phyloP scores from a whole-genome alignment of 2,888 invertebrate species.

The Tetragonisca angustula region DNA sequence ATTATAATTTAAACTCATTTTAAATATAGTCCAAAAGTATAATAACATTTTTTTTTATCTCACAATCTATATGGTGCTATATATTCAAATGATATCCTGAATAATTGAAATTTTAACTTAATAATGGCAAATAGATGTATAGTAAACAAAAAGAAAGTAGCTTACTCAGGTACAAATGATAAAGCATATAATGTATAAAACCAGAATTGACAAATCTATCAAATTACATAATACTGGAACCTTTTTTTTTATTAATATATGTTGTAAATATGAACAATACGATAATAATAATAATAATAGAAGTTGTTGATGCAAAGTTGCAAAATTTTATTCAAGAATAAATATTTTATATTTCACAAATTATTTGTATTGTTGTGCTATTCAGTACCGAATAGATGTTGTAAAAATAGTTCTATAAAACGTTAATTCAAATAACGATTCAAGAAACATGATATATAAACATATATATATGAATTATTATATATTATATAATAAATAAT shows the following conservation, averaged over 20 bases:
- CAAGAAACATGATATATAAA: neutral
- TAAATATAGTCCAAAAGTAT: slow-evolving; percentile 18
- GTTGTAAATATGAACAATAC: slow-evolving; percentile 66
- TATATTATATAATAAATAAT: neutral
- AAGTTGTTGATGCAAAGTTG: slow-evolving; percentile 62
- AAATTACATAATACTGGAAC: slow-evolving; percentile 44
- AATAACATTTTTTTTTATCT: slow-evolving; percentile 32
- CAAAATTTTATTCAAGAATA: slow-evolving; percentile 53
- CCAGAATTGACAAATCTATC: slow-evolving; percentile 39
- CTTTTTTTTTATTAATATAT: slow-evolving; percentile 65
- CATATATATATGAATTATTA: neutral
- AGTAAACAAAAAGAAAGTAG: slow-evolving; percentile 60
- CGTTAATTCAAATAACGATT: neutral
- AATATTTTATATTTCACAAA: slow-evolving; percentile 60
- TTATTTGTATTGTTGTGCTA: slow-evolving; percentile 17
- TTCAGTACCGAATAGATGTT: neutral
- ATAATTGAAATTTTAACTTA: slow-evolving; percentile 24
- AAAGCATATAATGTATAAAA: slow-evolving; percentile 44
- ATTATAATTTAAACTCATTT: neutral
- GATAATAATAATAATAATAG: slow-evolving; percentile 56
- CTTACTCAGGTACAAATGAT: slow-evolving; percentile 67
- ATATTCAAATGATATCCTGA: slow-evolving; percentile 19
- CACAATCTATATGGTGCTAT: slow-evolving; percentile 33
- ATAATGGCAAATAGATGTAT: slow-evolving; percentile 29
- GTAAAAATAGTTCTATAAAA: neutral